Evolutionary conservation across 2,113 vertebrate species (phyloP).

Genomic region (Cairina moschata): DNA sequence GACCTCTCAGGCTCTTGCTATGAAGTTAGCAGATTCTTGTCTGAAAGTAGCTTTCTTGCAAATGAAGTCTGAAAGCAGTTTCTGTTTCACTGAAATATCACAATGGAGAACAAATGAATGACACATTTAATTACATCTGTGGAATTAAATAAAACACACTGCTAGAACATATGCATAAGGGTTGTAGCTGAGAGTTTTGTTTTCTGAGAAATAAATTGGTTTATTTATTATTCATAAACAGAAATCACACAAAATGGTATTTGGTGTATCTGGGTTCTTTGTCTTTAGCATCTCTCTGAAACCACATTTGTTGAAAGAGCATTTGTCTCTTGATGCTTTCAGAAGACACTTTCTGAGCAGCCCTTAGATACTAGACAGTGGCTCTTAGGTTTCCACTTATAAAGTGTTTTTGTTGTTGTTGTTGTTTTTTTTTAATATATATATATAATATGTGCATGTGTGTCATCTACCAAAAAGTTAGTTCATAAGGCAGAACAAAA

Average conservation of each 20-base stretch:
- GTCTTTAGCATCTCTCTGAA: not conserved
- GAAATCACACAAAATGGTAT: not conserved
- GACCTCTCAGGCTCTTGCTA: not conserved
- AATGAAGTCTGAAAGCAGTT: conserved; percentile 45
- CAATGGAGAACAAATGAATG: conserved; percentile 51
- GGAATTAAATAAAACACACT: conserved; percentile 45
- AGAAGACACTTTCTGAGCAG: not conserved
- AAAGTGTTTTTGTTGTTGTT: not conserved
- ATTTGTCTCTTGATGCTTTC: not conserved
- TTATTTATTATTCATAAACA: conserved; percentile 43
- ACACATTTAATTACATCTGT: conserved; percentile 53
- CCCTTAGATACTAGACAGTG: not conserved
- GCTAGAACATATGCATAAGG: conserved; percentile 16
- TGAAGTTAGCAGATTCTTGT: conserved; percentile 27
- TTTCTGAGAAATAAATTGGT: conserved; percentile 42
- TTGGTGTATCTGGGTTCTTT: not conserved
- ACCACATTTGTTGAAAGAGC: not conserved
- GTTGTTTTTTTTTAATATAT: not conserved
- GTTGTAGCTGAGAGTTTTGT: conserved; percentile 11
- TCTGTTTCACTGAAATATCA: conserved; percentile 43
- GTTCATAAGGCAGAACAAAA: not conserved
- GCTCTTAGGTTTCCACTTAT: not conserved
- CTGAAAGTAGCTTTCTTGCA: conserved; percentile 16
- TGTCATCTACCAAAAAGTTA: not conserved
- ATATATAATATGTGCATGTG: no score